Base-by-base conservation (phyloP, 2,888 invertebrate species). In the Prosapia bicincta region DNA sequence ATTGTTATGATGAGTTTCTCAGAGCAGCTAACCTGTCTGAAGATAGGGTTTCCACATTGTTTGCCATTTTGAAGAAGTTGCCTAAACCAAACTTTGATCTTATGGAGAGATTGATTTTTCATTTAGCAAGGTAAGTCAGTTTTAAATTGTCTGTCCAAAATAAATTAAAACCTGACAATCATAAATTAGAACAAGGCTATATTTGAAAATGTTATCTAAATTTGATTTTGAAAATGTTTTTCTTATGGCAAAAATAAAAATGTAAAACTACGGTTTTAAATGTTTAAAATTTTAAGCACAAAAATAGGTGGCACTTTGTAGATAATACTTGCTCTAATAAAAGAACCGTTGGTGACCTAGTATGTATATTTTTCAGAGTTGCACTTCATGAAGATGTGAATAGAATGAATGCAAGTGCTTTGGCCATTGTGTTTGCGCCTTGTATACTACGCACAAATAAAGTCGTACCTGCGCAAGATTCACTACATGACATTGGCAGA, bases 391-490 rank as follows among this genome's bases (percentile, higher is more conserved):
- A 97, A 85, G 90, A 92, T 79, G 92, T 92, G 79, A 98, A 97
- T 86, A 88, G 95, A 80, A 98, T 98, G 98, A 94, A 94, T 75
- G 90, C 96, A 0, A 93, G 94, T 83, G 94, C 95, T 72, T 86
- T 98, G 80, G 96, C 97, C 72, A 96, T 97, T 81, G 96, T 98
- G 79, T 98, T 97, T 86, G 97, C 97, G 66, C 97, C 98, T 69
- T 97, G 97, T 85, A 93, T 98, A 78, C 87, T 98, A 80, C 89
- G 97, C 82, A 95, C 96, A 79, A 94, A 94, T 85, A 92, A 95
- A 84, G 86, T 91, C 78, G 90, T 96, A 80, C 95, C 95, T 68
- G 97, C 97, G 72, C 97, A 97, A 86, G 96, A 95, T 85, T 94
- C 96, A 83, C 88, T 98, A 79, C 92, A 92, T 82, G 96, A 97